Evolutionary conservation across 1,140 invertebrate species (phyloP), one percentile per base, ranked within the genome.

Genomic region (Coptotermes formosanus): DNA sequence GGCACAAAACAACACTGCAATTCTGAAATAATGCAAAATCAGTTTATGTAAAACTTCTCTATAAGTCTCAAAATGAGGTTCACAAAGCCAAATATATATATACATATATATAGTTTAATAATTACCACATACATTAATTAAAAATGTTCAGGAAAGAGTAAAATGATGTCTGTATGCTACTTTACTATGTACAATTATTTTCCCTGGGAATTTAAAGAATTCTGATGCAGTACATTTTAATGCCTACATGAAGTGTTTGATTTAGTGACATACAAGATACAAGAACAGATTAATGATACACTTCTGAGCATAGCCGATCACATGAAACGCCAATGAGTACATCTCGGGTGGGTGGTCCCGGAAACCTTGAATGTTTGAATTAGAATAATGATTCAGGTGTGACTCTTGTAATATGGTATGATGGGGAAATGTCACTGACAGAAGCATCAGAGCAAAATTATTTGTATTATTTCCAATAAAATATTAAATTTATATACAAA

Each of bases 131-230:
- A 75, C 14, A 75, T 30, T 9, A 75, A 75, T 75, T 25, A 25
- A 75, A 64, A 75, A 75, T 75, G 64, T 75, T 75, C n/a, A 75
- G n/a, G 64, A 75, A 30, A 75, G 25, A 75, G 64, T 75, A 75
- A 8, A 75, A 30, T 75, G 64, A 30, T 75, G 64, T 75, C 25
- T 75, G 25, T 30, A 30, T 75, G 2, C 64, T 75, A 75, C 59
- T 19, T 6, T 75, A 75, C 14, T 75, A 75, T 75, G n/a, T 30
- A 75, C n/a, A 75, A 30, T 75, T 30, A 9, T 30, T 75, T 75
- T 75, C n/a, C 64, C 64, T 75, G 64, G 25, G 64, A 75, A 75
- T 75, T 75, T 75, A 30, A 75, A 75, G n/a, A 75, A 75, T 75
- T 75, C 64, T 75, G 64, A 75, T 2, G 64, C 64, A 75, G n/a